A percentile compares a stretch with the other conserved stretches of the same genome.
These are phyloP conservation scores for Chaetops frenatus DNA, from an alignment of 2,113 vertebrate genomes.

Conservation along the genomic window DNA sequence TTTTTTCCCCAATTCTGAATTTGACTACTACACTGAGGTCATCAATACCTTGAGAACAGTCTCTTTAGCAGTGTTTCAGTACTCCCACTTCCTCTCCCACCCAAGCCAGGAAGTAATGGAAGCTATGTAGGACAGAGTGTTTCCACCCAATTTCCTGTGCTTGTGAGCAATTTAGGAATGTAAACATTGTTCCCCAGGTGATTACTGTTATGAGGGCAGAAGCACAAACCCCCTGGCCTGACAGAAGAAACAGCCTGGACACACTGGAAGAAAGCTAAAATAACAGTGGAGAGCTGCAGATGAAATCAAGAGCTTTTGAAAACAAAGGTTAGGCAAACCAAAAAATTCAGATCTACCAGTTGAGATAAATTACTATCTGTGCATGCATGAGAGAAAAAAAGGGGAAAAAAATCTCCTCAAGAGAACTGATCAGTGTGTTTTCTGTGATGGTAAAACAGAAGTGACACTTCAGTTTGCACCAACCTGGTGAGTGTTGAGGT, in stretches of 20 bases:
- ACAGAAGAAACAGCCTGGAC: not conserved
- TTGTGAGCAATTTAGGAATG: constrained; percentile 26
- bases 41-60: not conserved
- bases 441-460: not conserved
- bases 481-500: not conserved
- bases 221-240: not conserved
- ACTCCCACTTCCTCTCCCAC: constrained; percentile 43
- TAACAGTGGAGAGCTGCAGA: not conserved
- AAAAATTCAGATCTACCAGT: not conserved
- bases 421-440: not conserved
- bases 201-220: not conserved
- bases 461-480: not conserved
- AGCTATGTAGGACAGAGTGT: constrained; percentile 46
- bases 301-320: not conserved
- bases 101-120: constrained; percentile 50
- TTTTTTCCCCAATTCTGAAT: not conserved
- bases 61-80: not conserved
- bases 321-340: not conserved
- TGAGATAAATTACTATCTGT: not conserved
- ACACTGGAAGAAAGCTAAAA: not conserved
- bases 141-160: constrained; percentile 39
- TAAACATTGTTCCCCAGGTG: constrained; percentile 32
- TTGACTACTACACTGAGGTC: not conserved
- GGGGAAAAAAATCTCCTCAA: not conserved
- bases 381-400: not conserved